Percentiles rank a stretch among this genome's conserved stretches.
Conservation (phyloP, 2,113 vertebrate genomes). For the Coptodon bakossiorum region DNA sequence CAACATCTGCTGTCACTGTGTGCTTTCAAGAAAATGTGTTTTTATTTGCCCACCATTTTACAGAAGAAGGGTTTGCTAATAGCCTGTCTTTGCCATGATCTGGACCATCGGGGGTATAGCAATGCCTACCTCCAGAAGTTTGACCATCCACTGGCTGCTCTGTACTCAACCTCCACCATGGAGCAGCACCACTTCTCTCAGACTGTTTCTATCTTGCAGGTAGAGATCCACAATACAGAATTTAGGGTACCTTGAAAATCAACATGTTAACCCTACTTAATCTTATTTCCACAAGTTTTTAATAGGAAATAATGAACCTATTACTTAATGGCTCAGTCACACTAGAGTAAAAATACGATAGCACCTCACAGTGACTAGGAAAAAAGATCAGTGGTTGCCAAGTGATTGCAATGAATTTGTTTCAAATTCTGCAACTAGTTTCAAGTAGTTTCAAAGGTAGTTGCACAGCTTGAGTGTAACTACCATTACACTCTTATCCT, state of each 20-base stretch:
- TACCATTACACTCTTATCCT: not conserved
- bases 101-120: slow-evolving; percentile 96
- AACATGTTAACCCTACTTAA: not conserved
- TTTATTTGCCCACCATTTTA: not conserved
- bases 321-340: not conserved
- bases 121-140: slow-evolving; percentile 99
- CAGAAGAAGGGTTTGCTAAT: slow-evolving; percentile 93
- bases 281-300: not conserved
- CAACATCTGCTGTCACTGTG: not conserved
- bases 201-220: slow-evolving; percentile 97
- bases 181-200: slow-evolving; percentile 99
- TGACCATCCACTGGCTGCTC: slow-evolving; percentile 92
- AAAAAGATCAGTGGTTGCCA: not conserved
- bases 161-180: slow-evolving; percentile 98
- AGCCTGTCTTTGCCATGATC: slow-evolving; percentile 94
- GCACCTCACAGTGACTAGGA: not conserved
- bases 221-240: slow-evolving; percentile 67
- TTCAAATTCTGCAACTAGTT: not conserved
- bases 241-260: not conserved
- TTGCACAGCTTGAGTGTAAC: not conserved
- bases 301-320: not conserved
- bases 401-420: not conserved
- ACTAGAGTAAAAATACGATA: not conserved
- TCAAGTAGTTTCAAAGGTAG: not conserved
- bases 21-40: not conserved